Evolutionary conservation across 2,888 invertebrate species (phyloP).

Genomic region (Aphidoletes aphidimyza): DNA sequence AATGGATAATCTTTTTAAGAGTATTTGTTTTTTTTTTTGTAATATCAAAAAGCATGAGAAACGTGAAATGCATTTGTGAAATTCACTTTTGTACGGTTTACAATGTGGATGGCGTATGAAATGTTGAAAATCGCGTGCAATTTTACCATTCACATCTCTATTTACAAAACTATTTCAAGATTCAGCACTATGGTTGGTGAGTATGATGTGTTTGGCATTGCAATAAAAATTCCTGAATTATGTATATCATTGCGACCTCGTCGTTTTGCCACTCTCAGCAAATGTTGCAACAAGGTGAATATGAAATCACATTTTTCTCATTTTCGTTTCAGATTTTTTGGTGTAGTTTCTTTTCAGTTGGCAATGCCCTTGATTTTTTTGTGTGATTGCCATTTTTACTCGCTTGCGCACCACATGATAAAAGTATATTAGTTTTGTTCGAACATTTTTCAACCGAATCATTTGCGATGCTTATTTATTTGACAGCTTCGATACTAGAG

Average conservation of each 20-base stretch:
- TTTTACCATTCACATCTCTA: slow-evolving; percentile 22
- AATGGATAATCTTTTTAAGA: neutral
- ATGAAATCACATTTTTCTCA: neutral
- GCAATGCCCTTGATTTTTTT: too few species aligned
- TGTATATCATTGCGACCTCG: slow-evolving; percentile 1
- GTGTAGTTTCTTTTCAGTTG: too few species aligned
- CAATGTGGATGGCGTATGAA: neutral
- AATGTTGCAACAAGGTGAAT: neutral
- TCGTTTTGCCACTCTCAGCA: neutral
- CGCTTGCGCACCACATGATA: too few species aligned
- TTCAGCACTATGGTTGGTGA: neutral
- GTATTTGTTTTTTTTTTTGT: slow-evolving; percentile 26
- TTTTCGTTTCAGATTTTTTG: neutral
- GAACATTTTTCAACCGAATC: too few species aligned
- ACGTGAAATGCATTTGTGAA: neutral
- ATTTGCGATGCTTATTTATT: too few species aligned
- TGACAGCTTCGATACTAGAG: too few species aligned
- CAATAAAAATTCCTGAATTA: slow-evolving; percentile 31
- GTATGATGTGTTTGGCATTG: neutral
- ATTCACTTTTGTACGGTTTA: neutral
- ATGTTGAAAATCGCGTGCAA: slow-evolving; percentile 42
- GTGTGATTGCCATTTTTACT: too few species aligned
- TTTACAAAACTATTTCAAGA: neutral
- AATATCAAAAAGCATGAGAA: neutral
- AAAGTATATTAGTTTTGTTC: too few species aligned